Base-by-base conservation (phyloP, 2,113 vertebrate genomes). In the Bufo bufo region DNA sequence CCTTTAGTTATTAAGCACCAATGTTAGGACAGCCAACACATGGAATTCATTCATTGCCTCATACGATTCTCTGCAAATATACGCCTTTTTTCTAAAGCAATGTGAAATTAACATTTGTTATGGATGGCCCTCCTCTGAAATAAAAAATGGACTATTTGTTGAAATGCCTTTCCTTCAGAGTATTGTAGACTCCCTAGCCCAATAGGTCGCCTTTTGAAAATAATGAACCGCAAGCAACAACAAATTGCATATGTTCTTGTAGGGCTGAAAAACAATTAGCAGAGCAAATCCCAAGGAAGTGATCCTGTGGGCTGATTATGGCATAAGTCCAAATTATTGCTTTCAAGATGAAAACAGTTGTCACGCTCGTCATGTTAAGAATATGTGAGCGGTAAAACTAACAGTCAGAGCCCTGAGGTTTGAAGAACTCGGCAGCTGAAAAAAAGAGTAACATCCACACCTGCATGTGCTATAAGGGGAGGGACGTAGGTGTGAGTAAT, bases 191-290 rank as follows among this genome's bases (percentile, higher is more conserved):
- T 84, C 45, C 0, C 8, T 58, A 72, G 61, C 43, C 49, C 23
- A 78, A 78, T 59, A 63, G 50, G 72, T 58, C 78, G 72, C 47
- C 61, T 58, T 17, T 65, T 23, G 16, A 69, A 77, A 77, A 77
- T 77, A 83, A 83, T 83, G 13, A 83, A 83, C 59, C 52, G 78
- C 81, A 84, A 89, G 58, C 74, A 89, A 54, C 59, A 19, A 78
- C 2, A 75, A 84, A 78, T 78, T 84, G 23, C 87, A 88, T 88
- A 78, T 88, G 87, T 84, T 84, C 87, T 88, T 88, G 72, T 82
- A 52, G 81, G 86, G n/a, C 72, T 84, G 87, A 66, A 82, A 89
- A 84, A 78, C 84, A 89, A 89, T 89, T 89, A 89, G 72, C 72
- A 58, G 59, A 84, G 74, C 72, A 84, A 54, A 84, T 89, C 81